Percentiles rank a stretch among this genome's conserved stretches.
Evolutionary conservation across 2,888 invertebrate species (phyloP).

Genomic region (Branchellion lobata): DNA sequence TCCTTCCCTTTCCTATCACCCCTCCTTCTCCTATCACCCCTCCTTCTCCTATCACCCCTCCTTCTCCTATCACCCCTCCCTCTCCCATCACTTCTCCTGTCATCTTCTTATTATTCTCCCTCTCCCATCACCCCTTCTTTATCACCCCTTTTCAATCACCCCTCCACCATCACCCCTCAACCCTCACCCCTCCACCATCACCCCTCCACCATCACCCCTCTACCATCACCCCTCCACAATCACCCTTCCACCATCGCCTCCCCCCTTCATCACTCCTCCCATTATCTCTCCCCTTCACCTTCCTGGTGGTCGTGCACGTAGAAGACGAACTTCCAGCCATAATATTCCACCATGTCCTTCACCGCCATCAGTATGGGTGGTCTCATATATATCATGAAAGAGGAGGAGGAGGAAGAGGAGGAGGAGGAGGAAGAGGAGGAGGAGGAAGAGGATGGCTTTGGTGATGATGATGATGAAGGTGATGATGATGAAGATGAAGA

Average conservation of each 20-base stretch:
- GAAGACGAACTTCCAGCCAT: conserved; percentile 15
- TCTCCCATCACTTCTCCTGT: neutral
- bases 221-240: neutral
- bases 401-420: neutral
- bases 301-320: conserved; percentile 1
- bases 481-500: neutral
- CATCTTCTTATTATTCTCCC: neutral
- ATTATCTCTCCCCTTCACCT: neutral
- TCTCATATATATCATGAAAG: conserved; percentile 1
- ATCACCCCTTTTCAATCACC: neutral
- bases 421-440: neutral
- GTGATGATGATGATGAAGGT: conserved; percentile 6
- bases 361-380: neutral
- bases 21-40: neutral
- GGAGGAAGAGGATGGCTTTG: neutral
- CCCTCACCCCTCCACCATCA: neutral
- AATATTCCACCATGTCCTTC: neutral
- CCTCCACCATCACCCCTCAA: neutral
- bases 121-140: neutral
- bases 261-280: neutral
- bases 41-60: neutral
- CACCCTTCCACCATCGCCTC: neutral
- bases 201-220: neutral
- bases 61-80: neutral
- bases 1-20: neutral